A percentile compares a stretch with the other conserved stretches of the same genome.
Evolutionary conservation across 2,797 vertebrate species (phyloP).

Genomic region (Micromesistius poutassou): DNA sequence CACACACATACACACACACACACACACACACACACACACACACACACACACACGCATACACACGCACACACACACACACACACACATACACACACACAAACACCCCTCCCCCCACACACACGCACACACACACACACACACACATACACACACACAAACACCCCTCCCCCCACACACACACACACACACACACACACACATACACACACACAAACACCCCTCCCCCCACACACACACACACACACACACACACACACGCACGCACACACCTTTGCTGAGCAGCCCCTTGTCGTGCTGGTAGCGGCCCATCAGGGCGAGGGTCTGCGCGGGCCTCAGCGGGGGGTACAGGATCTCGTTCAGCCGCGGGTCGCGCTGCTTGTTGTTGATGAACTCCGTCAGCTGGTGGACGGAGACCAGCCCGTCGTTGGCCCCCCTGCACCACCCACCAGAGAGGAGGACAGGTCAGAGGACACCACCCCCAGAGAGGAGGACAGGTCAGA

Average conservation of each 20-base stretch:
- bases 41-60: conserved; percentile 13
- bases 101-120: conserved; percentile 67
- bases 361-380: conserved; percentile 89
- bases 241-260: conserved; percentile 18
- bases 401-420: conserved; percentile 81
- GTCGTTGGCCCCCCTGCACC: conserved; percentile 81
- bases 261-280: conserved; percentile 82
- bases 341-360: conserved; percentile 98
- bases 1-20: conserved; percentile 61
- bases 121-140: no score
- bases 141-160: conserved; percentile 60
- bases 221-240: conserved; percentile 18
- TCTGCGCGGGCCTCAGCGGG: conserved; percentile 88
- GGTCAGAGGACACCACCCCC: background rate
- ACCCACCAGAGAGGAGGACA: background rate
- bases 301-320: conserved; percentile 86
- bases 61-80: no score
- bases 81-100: background rate
- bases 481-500: no score
- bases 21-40: conserved; percentile 22
- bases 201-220: conserved; percentile 64
- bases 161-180: conserved; percentile 22
- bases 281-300: conserved; percentile 82
- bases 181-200: conserved; percentile 11
- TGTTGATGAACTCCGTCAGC: conserved; percentile 97